These are phyloP conservation scores for Pogona vitticeps DNA, from an alignment of 2,113 vertebrate genomes.

Conservation along the genomic window DNA sequence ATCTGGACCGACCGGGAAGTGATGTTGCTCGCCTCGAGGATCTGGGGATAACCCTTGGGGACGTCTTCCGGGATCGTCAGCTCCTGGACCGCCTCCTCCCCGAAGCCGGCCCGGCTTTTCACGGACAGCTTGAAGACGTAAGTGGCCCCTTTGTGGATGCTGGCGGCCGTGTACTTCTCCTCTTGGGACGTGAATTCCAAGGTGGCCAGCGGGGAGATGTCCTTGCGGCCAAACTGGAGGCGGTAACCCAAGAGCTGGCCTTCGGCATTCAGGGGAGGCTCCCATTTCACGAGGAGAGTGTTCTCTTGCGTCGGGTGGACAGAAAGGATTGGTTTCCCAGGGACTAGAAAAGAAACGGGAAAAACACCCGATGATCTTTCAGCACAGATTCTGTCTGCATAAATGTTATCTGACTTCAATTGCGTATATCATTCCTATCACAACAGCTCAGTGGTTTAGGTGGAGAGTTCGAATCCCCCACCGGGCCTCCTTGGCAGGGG, in stretches of 20 bases:
- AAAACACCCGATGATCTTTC: no score
- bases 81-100: slow-evolving; percentile 86
- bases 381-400: no score
- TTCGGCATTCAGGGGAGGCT: slow-evolving; percentile 73
- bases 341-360: slow-evolving; percentile 76
- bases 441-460: no score
- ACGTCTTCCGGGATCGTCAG: slow-evolving; percentile 87
- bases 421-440: no score
- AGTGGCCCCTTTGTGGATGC: slow-evolving; percentile 89
- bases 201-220: slow-evolving; percentile 83
- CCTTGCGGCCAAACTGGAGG: slow-evolving; percentile 92
- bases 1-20: slow-evolving; percentile 90
- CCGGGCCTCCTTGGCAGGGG: no score
- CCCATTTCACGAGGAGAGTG: slow-evolving; percentile 88
- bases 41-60: slow-evolving; percentile 91
- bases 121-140: slow-evolving; percentile 94
- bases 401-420: no score
- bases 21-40: slow-evolving; percentile 85
- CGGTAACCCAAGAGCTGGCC: slow-evolving; percentile 91
- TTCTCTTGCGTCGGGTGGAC: slow-evolving; percentile 86
- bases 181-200: slow-evolving; percentile 88
- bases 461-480: no score
- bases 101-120: slow-evolving; percentile 90
- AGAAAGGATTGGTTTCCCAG: slow-evolving; percentile 88
- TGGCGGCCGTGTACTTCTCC: slow-evolving; percentile 80